These are phyloP conservation scores for Pogonus chalceus DNA, from an alignment of 1,140 invertebrate genomes.

Conservation along the genomic window DNA sequence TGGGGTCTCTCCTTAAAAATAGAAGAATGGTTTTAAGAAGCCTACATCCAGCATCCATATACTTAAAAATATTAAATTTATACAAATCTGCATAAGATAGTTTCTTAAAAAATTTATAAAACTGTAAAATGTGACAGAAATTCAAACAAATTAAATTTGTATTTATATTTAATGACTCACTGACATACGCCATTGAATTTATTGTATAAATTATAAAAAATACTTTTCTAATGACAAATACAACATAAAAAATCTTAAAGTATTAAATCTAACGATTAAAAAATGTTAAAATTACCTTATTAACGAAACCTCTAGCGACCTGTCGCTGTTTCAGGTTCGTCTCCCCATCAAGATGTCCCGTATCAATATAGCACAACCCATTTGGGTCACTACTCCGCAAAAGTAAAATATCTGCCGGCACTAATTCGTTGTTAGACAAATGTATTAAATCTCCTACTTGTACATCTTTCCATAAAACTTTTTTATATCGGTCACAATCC, in stretches of 20 bases:
- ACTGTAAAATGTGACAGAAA: too few species aligned
- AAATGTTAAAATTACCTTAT: constrained; percentile 43
- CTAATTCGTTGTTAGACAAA: constrained; percentile 90
- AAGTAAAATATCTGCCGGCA: constrained; percentile 91
- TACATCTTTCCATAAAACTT: constrained; percentile 82
- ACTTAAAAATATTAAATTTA: too few species aligned
- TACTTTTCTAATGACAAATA: too few species aligned
- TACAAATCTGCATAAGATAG: too few species aligned
- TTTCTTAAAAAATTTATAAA: too few species aligned
- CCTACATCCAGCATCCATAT: too few species aligned
- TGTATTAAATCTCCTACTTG: constrained; percentile 92
- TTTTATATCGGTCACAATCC: constrained; percentile 71
- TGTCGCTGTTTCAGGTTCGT: constrained; percentile 97
- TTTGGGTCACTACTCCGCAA: constrained; percentile 83
- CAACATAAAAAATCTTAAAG: too few species aligned
- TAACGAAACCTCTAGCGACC: constrained; percentile 59
- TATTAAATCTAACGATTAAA: too few species aligned
- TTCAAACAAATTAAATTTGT: constrained; percentile 6
- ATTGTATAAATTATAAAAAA: neutral
- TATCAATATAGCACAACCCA: constrained; percentile 94
- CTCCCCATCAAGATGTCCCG: constrained; percentile 96
- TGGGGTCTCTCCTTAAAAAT: too few species aligned
- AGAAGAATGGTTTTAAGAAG: too few species aligned
- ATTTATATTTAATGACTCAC: neutral
- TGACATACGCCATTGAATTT: neutral